These are phyloP conservation scores for Drosophila aff. DNA, from an alignment of 1,140 invertebrate genomes.

Conservation along the genomic window DNA sequence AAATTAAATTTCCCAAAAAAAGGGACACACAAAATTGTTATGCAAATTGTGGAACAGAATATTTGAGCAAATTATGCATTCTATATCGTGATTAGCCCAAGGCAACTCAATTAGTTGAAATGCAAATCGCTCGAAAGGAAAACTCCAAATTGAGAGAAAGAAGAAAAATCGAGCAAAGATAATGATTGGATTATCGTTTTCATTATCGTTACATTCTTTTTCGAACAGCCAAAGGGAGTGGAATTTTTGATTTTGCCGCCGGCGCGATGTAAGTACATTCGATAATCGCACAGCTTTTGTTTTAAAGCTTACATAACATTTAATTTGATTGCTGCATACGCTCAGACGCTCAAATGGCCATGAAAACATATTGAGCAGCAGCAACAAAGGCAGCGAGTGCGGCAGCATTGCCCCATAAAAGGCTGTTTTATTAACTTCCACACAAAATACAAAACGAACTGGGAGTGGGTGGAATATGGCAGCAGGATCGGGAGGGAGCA, in stretches of 20 bases:
- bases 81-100: conserved; percentile 46
- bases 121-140: conserved; percentile 64
- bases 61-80: conserved; percentile 49
- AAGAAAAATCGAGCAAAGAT: conserved; percentile 29
- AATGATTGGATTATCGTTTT: conserved; percentile 75
- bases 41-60: conserved; percentile 58
- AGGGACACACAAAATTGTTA: conserved; percentile 42
- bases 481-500: conserved; percentile 4
- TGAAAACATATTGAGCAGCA: conserved; percentile 80
- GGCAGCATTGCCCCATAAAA: conserved; percentile 56
- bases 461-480: conserved; percentile 6
- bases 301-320: conserved; percentile 80
- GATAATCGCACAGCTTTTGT: conserved; percentile 51
- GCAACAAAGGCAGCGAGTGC: conserved; percentile 16
- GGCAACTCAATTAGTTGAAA: conserved; percentile 75
- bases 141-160: neutral
- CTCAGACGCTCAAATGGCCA: conserved; percentile 75
- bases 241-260: conserved; percentile 48
- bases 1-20: conserved; percentile 62
- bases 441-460: conserved; percentile 53
- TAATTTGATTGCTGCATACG: conserved; percentile 81
- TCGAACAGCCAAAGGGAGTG: conserved; percentile 15
- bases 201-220: conserved; percentile 35
- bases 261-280: conserved; percentile 42
- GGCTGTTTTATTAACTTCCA: conserved; percentile 79